Conservation (phyloP, 37 sponge, comb jelly and placozoan species). For the Aphrocallistes beatrix region DNA sequence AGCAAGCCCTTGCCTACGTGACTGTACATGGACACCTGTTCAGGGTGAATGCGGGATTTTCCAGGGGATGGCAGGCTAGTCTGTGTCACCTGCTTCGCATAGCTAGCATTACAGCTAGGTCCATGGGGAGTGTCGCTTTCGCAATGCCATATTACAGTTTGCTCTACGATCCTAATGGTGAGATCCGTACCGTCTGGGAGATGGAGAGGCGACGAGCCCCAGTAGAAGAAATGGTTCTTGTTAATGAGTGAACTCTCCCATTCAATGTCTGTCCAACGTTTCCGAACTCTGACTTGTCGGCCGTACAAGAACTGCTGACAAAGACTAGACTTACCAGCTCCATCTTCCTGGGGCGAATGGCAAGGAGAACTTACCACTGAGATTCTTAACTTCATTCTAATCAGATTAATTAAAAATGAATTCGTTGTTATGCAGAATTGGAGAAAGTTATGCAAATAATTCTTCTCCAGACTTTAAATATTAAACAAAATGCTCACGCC, state of each 20-base stretch:
- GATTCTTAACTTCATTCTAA: background rate
- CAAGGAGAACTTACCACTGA: background rate
- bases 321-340: background rate
- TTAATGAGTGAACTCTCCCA: background rate
- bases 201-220: background rate
- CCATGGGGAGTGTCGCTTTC: background rate
- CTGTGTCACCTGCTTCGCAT: background rate
- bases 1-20: background rate
- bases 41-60: background rate
- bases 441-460: no score
- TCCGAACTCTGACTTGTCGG: background rate
- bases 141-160: background rate
- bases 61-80: background rate
- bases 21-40: background rate
- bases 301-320: conserved; percentile 1
- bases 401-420: background rate
- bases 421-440: no score
- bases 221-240: conserved; percentile 11
- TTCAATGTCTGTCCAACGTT: background rate
- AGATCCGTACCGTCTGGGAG: background rate
- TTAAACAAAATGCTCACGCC: no score
- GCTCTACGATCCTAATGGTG: background rate
- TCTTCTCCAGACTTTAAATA: no score
- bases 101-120: background rate
- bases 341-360: background rate